Percentiles rank a stretch among this genome's conserved stretches.
Conservation (phyloP, 2,888 invertebrate species). For the Drosophila testacea region DNA sequence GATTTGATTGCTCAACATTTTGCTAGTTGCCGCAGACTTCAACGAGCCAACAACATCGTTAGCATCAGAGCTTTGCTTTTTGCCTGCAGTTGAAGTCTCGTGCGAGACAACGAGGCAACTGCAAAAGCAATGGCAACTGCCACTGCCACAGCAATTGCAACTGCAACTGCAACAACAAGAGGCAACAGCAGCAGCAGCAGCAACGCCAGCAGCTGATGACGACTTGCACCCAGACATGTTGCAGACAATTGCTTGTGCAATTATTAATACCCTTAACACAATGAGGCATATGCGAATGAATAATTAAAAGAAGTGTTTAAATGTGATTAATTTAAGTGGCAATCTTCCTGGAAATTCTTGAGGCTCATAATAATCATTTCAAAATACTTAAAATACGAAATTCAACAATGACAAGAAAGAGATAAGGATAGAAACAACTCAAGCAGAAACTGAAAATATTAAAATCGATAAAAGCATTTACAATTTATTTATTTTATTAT, state of each 20-base stretch:
- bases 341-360: too few relatives aligned
- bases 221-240: conserved; percentile 68
- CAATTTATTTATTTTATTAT: too few relatives aligned
- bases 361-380: too few relatives aligned
- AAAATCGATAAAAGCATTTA: too few relatives aligned
- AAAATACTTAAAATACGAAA: too few relatives aligned
- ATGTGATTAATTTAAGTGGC: too few relatives aligned
- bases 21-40: conserved; percentile 44
- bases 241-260: conserved; percentile 75
- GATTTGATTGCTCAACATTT: conserved; percentile 76
- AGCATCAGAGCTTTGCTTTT: conserved; percentile 45
- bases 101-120: conserved; percentile 38
- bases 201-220: conserved; percentile 46
- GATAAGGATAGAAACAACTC: too few relatives aligned
- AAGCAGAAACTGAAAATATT: too few relatives aligned
- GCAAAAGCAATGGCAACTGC: conserved; percentile 28
- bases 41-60: conserved; percentile 69
- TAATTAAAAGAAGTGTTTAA: neutral
- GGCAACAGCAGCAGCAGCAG: conserved; percentile 18
- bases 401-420: too few relatives aligned
- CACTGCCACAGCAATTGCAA: conserved; percentile 26
- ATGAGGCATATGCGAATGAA: conserved; percentile 18
- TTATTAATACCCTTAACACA: conserved; percentile 43
- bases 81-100: conserved; percentile 54
- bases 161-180: conserved; percentile 33